phyloP scores from a whole-genome alignment of 1,140 invertebrate species.

The Drosophila mojavensis region DNA sequence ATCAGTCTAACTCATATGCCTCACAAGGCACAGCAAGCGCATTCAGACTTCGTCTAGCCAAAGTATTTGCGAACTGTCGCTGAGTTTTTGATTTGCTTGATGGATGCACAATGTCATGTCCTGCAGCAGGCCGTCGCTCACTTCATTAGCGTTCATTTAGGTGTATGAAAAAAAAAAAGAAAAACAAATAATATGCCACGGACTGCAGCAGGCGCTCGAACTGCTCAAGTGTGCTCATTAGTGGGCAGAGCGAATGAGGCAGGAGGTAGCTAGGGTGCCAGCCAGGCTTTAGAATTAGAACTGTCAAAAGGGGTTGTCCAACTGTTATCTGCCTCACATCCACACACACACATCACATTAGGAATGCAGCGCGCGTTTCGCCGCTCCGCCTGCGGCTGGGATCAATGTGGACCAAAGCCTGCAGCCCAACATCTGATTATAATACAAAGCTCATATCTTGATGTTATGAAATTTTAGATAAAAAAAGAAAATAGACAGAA shows the following conservation, averaged over 20 bases:
- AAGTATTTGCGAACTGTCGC: background rate
- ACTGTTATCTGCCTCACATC: conserved; percentile 27
- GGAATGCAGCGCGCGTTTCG: conserved; percentile 57
- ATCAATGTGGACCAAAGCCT: conserved; percentile 11
- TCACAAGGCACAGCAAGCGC: background rate
- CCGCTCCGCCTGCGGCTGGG: background rate
- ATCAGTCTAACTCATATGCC: background rate
- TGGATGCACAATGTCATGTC: conserved; percentile 75
- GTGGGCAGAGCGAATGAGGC: conserved; percentile 29
- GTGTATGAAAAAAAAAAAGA: conserved; percentile 41
- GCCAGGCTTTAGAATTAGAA: conserved; percentile 5
- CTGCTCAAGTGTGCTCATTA: conserved; percentile 80
- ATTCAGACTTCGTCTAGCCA: conserved; percentile 5
- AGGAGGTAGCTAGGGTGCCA: background rate
- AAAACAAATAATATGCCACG: conserved; percentile 65
- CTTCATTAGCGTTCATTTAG: conserved; percentile 66
- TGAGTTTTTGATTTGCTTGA: conserved; percentile 62
- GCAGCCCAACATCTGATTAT: conserved; percentile 55
- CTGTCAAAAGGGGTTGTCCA: conserved; percentile 44
- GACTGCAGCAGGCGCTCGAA: conserved; percentile 43
- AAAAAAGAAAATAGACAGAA: conserved; percentile 21
- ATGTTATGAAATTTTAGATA: conserved; percentile 65
- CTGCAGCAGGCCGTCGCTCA: conserved; percentile 60
- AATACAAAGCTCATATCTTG: conserved; percentile 81
- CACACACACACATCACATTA: conserved; percentile 18